Evolutionary conservation across 1,140 invertebrate genomes (phyloP), one percentile per base, ranked within the genome.

Genomic region (Alviniconcha marisindica): DNA sequence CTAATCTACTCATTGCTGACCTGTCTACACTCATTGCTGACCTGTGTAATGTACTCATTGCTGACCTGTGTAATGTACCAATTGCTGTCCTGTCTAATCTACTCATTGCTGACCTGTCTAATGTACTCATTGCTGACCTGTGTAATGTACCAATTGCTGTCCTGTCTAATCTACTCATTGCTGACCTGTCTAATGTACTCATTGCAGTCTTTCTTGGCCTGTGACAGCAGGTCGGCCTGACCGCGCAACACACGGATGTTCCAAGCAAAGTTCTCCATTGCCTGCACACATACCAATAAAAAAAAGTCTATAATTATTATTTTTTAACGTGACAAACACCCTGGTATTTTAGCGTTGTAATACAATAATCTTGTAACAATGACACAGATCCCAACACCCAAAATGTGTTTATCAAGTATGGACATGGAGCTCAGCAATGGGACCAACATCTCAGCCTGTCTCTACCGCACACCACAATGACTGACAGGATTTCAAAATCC

Each of bases 231-330:
- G 84, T 94, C 94, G 28, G 94, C 91, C 87, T 95, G 95, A 40
- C 94, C 94, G 83, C 94, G 93, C 31, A 95, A 88, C 31, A 95
- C 91, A 31, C 94, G 89, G 33, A 95, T 92, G 88, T 95, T 95
- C 94, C 94, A 95, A 5, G 94, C 94, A 91, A 94, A 95, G 86
- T 94, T 95, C 83, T 95, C 95, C 71, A 89, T 87, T 42, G 92
- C 92, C 92, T 93, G 84, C 21, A 51, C 40, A 51, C 18, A 7
- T 31, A 71, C 82, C n/a, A n/a, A n/a, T n/a, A n/a, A n/a, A n/a
- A n/a, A n/a, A n/a, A n/a, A n/a, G n/a, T n/a, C n/a, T n/a, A n/a
- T n/a, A n/a, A n/a, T n/a, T n/a, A n/a, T n/a, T n/a, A n/a, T n/a
- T n/a, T n/a, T n/a, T n/a, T n/a, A n/a, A n/a, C n/a, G n/a, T n/a